Evolutionary conservation across 2,113 vertebrate species (phyloP), one percentile per base, ranked within the genome.

Genomic region (Scomber scombrus): DNA sequence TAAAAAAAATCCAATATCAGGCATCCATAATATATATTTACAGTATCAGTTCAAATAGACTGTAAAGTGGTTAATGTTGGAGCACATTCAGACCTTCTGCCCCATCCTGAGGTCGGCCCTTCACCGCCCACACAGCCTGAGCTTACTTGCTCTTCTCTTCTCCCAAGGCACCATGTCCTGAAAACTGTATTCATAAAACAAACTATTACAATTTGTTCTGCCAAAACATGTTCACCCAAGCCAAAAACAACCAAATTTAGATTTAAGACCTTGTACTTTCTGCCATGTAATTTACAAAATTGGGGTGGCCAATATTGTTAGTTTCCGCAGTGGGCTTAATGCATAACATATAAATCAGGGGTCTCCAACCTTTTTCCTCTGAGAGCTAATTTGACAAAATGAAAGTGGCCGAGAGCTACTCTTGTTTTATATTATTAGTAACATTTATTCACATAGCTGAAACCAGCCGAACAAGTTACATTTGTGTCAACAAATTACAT

Each of bases 181-280:
- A 91, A 89, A 89, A 75, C 80, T 82, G 75, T 86, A 80, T 90
- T 90, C 88, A 88, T 73, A 84, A 90, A 87, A 79, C 45, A 80
- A 87, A 86, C 75, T 87, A 88, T 93, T 90, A 91, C 91, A 91
- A 88, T 85, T 84, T 93, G 92, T 93, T 85, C 92, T 91, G 89
- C 92, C 92, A 94, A 88, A 93, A 86, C 60, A 84, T 75, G 54
- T 80, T 84, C 73, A 84, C 71, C 70, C 71, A 70, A 71, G 89
- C 87, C 91, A 92, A 88, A 86, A 76, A 72, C 82, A 90, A 89
- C 86, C 74, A 84, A 82, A 88, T 88, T 87, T 86, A 86, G 57
- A 91, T 89, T 89, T 81, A 84, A 82, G 86, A 81, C 78, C 63
- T 86, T 78, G 58, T 85, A 85, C 63, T 83, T 79, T 81, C 40